Conservation (phyloP, 2,888 invertebrate genomes). For the Drosophila aldrichi region DNA sequence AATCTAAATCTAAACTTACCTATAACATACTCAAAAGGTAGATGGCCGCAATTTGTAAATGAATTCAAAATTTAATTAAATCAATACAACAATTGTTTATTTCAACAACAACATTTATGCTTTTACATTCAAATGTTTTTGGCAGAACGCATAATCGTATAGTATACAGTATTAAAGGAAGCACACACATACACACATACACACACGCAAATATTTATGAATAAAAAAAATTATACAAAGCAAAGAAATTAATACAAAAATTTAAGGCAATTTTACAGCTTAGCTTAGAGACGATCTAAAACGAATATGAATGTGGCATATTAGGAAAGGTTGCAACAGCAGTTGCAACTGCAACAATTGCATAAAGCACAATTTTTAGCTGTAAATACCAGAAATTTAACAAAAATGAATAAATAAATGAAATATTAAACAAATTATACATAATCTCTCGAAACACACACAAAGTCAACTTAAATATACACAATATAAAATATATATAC, state of each 20-base stretch:
- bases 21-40: slow-evolving; percentile 57
- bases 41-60: slow-evolving; percentile 58
- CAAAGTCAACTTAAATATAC: slow-evolving; percentile 29
- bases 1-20: slow-evolving; percentile 37
- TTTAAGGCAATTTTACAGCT: slow-evolving; percentile 59
- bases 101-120: slow-evolving; percentile 27
- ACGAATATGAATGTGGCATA: slow-evolving; percentile 52
- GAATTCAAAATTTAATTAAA: slow-evolving; percentile 37
- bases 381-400: slow-evolving; percentile 47
- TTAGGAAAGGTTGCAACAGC: slow-evolving; percentile 24
- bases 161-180: slow-evolving; percentile 52
- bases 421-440: slow-evolving; percentile 12
- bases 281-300: slow-evolving; percentile 41
- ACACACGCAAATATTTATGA: slow-evolving; percentile 26
- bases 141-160: slow-evolving; percentile 19
- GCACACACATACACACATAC: slow-evolving; percentile 22
- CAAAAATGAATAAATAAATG: slow-evolving; percentile 8
- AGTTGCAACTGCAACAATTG: slow-evolving; percentile 8
- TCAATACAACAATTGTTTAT: slow-evolving; percentile 67
- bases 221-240: slow-evolving; percentile 3
- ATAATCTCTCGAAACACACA: slow-evolving; percentile 25
- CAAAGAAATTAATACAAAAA: slow-evolving; percentile 11
- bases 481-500: slow-evolving; percentile 25
- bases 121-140: slow-evolving; percentile 6
- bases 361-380: slow-evolving; percentile 47